These are phyloP conservation scores for Anoplophora glabripennis DNA, from an alignment of 1,140 invertebrate species.

Conservation along the genomic window DNA sequence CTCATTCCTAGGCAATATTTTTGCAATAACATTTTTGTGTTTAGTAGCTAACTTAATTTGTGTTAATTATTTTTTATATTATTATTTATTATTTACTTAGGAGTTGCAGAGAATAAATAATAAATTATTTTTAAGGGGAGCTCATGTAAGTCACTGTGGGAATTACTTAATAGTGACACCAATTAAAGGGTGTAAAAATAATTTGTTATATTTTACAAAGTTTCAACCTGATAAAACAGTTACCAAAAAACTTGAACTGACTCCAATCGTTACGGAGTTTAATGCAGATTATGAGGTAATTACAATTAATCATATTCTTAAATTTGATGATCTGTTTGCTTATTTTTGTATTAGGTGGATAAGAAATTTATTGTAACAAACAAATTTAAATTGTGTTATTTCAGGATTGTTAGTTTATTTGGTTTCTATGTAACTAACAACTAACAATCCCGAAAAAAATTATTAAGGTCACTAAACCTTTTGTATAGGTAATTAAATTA, in stretches of 20 bases:
- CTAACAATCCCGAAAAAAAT: no score
- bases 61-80: conserved; percentile 15
- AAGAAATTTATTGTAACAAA: no score
- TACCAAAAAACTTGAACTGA: conserved; percentile 62
- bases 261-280: conserved; percentile 81
- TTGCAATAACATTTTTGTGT: background rate
- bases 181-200: conserved; percentile 83
- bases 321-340: no score
- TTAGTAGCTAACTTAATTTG: background rate
- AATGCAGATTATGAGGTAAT: conserved; percentile 92
- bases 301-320: conserved; percentile 5
- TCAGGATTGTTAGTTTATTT: no score
- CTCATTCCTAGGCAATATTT: no score
- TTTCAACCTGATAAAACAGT: conserved; percentile 62
- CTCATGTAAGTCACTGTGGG: conserved; percentile 86
- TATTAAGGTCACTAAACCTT: no score
- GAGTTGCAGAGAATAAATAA: no score
- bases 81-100: no score
- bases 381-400: no score
- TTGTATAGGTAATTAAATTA: no score
- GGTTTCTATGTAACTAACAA: no score
- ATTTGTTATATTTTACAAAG: conserved; percentile 81
- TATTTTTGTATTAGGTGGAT: no score
- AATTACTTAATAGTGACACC: conserved; percentile 80
- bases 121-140: conserved; percentile 58